phyloP scores from a whole-genome alignment of 2,797 vertebrate species.

The Linurgus olivaceus region DNA sequence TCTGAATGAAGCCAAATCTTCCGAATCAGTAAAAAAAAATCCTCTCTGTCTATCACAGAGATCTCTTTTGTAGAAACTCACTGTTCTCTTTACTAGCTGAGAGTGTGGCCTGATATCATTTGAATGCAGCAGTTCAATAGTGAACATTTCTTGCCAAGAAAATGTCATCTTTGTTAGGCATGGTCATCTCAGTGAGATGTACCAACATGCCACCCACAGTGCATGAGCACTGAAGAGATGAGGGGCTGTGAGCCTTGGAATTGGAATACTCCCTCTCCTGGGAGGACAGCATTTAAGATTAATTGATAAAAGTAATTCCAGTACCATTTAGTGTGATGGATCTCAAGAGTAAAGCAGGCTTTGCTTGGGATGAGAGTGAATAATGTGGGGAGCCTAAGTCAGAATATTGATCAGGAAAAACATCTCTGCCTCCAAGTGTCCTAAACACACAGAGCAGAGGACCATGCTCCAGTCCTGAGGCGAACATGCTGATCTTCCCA shows the following conservation, averaged over 20 bases:
- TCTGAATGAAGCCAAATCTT: not conserved
- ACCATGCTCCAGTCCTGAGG: not conserved
- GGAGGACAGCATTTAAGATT: not conserved
- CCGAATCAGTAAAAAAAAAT: not conserved
- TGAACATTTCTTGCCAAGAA: not conserved
- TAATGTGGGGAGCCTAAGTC: not conserved
- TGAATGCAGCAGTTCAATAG: not conserved
- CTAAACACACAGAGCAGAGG: not conserved
- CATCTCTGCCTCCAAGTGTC: not conserved
- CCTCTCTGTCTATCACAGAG: not conserved
- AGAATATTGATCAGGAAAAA: not conserved
- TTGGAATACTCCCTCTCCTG: not conserved
- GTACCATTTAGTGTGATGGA: not conserved
- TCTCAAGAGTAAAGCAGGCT: constrained; percentile 16
- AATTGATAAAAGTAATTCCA: constrained; percentile 30
- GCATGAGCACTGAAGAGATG: not conserved
- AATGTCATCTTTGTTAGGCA: not conserved
- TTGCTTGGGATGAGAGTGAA: not conserved
- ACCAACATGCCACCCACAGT: not conserved
- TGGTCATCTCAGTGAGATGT: not conserved
- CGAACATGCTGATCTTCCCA: not conserved
- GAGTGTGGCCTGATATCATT: not conserved
- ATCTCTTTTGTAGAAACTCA: not conserved
- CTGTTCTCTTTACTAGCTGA: not conserved
- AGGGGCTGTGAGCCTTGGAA: not conserved